Conservation (phyloP, 2,113 vertebrate genomes). For the Neogobius melanostomus region DNA sequence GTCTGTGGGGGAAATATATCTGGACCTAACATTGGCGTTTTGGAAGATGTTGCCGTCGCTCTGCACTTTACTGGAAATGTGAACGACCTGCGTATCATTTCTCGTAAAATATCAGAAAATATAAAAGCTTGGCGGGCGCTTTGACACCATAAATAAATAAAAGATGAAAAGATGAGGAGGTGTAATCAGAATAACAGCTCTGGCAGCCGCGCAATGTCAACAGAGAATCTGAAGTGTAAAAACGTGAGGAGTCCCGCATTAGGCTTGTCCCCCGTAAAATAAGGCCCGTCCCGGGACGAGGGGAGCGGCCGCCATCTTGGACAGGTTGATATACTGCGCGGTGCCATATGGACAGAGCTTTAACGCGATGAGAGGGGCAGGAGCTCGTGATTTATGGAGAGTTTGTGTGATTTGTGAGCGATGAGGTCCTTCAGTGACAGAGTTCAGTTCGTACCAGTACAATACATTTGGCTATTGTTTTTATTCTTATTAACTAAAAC, state of each 20-base stretch:
- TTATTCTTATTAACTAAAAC: too few relatives aligned
- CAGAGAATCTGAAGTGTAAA: slow-evolving; percentile 30
- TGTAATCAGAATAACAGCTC: slow-evolving; percentile 37
- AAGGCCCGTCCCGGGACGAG: slow-evolving; percentile 61
- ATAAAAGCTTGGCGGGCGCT: slow-evolving; percentile 46
- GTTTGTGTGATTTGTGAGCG: slow-evolving; percentile 68
- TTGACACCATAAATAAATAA: slow-evolving; percentile 35
- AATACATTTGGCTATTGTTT: too few relatives aligned
- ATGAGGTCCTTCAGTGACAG: slow-evolving; percentile 70
- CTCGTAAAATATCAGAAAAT: slow-evolving; percentile 69
- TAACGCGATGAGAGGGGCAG: slow-evolving; percentile 70
- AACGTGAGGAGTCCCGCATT: slow-evolving; percentile 28
- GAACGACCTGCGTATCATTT: slow-evolving; percentile 86
- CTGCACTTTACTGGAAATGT: slow-evolving; percentile 90
- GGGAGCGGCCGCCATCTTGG: slow-evolving; percentile 65
- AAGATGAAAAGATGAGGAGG: slow-evolving; percentile 34
- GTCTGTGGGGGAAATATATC: slow-evolving; percentile 50
- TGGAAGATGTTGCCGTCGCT: slow-evolving; percentile 71
- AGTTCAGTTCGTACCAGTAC: too few relatives aligned
- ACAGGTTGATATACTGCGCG: slow-evolving; percentile 73
- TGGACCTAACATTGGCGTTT: slow-evolving; percentile 69
- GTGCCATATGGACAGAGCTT: slow-evolving; percentile 70
- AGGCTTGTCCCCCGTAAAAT: slow-evolving; percentile 40
- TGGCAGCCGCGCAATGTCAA: slow-evolving; percentile 22
- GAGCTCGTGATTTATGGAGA: slow-evolving; percentile 75